Evolutionary conservation across 2,888 invertebrate species (phyloP).

Genomic region (Phyllotreta striolata): DNA sequence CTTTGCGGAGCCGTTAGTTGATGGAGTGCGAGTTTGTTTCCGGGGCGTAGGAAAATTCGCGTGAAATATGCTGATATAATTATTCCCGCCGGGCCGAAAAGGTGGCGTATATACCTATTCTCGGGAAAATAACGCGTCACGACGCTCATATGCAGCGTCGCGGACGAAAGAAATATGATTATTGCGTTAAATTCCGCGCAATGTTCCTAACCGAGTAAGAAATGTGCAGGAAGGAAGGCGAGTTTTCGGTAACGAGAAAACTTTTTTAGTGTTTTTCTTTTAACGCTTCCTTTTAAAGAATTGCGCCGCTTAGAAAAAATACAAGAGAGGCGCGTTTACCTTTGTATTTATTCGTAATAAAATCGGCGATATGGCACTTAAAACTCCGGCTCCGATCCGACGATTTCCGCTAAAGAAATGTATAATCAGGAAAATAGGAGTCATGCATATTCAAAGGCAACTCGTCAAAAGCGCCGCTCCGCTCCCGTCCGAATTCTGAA

Average conservation of each 20-base stretch:
- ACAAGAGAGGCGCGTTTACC: too few species aligned
- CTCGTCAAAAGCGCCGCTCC: slow-evolving; percentile 32
- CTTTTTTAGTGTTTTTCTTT: slow-evolving; percentile 7
- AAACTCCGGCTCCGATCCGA: slow-evolving; percentile 1
- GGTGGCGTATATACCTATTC: slow-evolving; percentile 18
- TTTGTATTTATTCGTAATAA: too few species aligned
- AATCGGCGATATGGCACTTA: too few species aligned
- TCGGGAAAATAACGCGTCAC: slow-evolving; percentile 23
- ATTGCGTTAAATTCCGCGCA: slow-evolving; percentile 24
- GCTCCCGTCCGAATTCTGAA: slow-evolving; percentile 29
- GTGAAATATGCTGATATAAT: slow-evolving; percentile 31
- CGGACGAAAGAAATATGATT: slow-evolving; percentile 26
- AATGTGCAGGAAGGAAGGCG: not conserved
- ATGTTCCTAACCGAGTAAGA: not conserved
- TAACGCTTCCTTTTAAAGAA: not conserved
- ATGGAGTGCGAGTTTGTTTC: too few species aligned
- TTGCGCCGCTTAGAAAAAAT: too few species aligned
- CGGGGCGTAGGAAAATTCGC: slow-evolving; percentile 7
- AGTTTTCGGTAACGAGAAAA: slow-evolving; percentile 28
- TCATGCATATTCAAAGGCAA: slow-evolving; percentile 37
- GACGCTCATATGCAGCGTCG: slow-evolving; percentile 13
- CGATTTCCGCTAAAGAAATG: slow-evolving; percentile 2
- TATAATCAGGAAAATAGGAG: slow-evolving; percentile 27
- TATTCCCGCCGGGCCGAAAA: slow-evolving; percentile 19
- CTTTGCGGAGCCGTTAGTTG: too few species aligned